Evolutionary conservation across 2,113 vertebrate genomes (phyloP), one percentile per base, ranked within the genome.

Genomic region (Gadus chalcogrammus): DNA sequence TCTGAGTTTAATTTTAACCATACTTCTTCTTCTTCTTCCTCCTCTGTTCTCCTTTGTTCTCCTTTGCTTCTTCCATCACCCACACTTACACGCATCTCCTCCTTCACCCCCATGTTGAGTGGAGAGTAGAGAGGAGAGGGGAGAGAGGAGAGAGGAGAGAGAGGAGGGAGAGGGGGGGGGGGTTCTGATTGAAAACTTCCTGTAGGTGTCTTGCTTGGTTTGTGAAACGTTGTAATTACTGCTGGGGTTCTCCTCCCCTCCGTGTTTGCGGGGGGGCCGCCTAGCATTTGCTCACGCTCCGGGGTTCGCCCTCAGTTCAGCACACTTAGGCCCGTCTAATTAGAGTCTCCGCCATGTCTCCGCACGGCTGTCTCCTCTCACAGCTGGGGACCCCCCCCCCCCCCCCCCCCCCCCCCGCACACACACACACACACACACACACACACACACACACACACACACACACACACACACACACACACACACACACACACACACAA

Each of bases 141-240:
- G 5, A 24, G 24, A 3, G 31, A 35, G 31, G 31, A 35, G 31
- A 35, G 31, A 7, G 42, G 20, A 20, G 20, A 20, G 20, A 20
- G 20, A 20, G 20, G 1, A 1, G 20, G 20, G 20, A 20, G 20
- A 20, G 20, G 20, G 80, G 81, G 79, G 71, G 81, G 3, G 15
- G 15, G 7, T 61, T 86, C 84, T 91, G 88, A 90, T 86, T 90
- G 90, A 91, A 90, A 86, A 88, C 88, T 88, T 91, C 89, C 90
- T 89, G 88, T 75, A 87, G 83, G 83, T 89, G 85, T 91, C 90
- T 89, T 87, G 87, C 85, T 88, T 88, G 88, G 84, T 84, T 88
- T 88, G 88, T 90, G 89, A 91, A 93, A 92, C 75, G 89, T 90
- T 91, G 87, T 91, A 92, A 92, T 92, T 92, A 91, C 82, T 82